A percentile compares a stretch with the other conserved stretches of the same genome.
Conservation (phyloP, 1,140 invertebrate genomes). For the Argopecten irradians region DNA sequence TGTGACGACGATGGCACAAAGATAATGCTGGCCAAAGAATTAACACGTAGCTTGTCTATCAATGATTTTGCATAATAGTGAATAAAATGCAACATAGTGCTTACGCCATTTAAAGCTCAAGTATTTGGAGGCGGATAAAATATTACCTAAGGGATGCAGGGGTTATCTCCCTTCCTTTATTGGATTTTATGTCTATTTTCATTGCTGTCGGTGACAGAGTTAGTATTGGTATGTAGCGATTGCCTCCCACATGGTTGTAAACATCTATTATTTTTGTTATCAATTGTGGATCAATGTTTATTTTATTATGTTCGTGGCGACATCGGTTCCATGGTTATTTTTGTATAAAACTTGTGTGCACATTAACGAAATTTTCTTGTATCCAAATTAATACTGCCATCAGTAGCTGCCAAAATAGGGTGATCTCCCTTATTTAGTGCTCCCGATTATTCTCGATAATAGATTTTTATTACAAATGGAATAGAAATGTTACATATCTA, state of each 20-base stretch:
- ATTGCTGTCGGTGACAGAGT: not conserved
- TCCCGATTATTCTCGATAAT: not conserved
- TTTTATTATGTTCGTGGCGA: not conserved
- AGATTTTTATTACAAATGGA: not conserved
- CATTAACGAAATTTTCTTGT: no score
- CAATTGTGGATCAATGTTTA: not conserved
- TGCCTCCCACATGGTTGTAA: not conserved
- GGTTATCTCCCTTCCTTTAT: not conserved
- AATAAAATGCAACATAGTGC: not conserved
- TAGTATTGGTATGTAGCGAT: not conserved
- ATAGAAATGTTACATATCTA: not conserved
- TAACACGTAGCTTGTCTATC: no score
- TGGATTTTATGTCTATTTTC: no score
- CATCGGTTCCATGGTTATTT: not conserved
- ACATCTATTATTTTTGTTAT: not conserved
- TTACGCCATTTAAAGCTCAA: not conserved
- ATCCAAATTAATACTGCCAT: not conserved
- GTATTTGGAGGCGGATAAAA: not conserved
- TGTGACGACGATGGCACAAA: not conserved
- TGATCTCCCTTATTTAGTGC: not conserved
- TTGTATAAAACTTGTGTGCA: not conserved
- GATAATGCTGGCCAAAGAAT: no score
- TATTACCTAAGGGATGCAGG: not conserved
- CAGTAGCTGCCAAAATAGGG: not conserved
- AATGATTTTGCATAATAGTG: no score